A percentile compares a stretch with the other conserved stretches of the same genome.
These are phyloP conservation scores for Okapia johnstoni DNA, from an alignment of 2,113 vertebrate species.

Conservation along the genomic window DNA sequence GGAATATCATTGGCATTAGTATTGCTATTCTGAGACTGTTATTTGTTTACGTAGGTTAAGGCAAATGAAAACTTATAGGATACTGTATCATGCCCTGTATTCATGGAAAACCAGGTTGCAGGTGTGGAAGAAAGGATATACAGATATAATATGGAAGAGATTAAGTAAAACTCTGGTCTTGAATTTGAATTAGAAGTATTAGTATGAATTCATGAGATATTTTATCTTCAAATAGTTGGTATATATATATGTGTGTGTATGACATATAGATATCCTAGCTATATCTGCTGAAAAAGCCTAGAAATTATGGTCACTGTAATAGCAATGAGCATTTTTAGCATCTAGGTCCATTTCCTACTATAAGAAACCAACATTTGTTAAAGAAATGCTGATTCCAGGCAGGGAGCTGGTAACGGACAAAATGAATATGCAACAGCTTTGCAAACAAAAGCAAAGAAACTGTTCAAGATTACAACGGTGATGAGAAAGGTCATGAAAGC, in stretches of 20 bases:
- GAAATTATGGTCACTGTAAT: neutral
- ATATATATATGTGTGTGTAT: neutral
- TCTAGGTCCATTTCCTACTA: neutral
- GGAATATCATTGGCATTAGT: neutral
- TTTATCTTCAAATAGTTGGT: neutral
- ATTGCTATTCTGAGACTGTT: neutral
- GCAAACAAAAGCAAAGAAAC: neutral
- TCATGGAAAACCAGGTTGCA: neutral
- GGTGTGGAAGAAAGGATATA: neutral
- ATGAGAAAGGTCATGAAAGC: neutral
- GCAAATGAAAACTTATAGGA: neutral
- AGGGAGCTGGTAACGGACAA: neutral
- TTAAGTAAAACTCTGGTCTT: neutral
- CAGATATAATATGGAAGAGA: neutral
- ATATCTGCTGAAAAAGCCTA: neutral
- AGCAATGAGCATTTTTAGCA: neutral
- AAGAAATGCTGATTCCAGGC: neutral
- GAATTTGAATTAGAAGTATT: neutral
- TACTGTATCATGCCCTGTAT: neutral
- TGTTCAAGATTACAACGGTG: neutral
- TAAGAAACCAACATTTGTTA: neutral
- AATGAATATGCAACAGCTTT: neutral
- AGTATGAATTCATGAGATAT: neutral
- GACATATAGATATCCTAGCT: neutral
- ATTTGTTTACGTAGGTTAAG: neutral